These are phyloP conservation scores for Aromia moschata DNA, from an alignment of 2,888 invertebrate genomes.

Conservation along the genomic window DNA sequence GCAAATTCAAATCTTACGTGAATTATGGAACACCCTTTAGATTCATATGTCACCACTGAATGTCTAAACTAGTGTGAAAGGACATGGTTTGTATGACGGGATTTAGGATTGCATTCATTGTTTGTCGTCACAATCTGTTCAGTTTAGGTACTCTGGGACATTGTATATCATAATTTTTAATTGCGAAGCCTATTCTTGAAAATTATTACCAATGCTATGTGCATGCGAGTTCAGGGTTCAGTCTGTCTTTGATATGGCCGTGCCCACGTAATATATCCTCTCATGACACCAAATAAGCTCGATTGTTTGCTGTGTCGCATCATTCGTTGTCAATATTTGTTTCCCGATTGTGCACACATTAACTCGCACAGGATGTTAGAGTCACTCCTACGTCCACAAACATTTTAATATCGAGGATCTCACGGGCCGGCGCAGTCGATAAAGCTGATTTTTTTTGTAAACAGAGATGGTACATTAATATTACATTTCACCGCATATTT, in stretches of 20 bases:
- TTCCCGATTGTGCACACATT: conserved; percentile 31
- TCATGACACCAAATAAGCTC: conserved; percentile 28
- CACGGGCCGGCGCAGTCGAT: conserved; percentile 10
- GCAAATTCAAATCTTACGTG: no score
- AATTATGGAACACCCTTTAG: no score
- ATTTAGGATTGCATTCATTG: no score
- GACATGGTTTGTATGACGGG: no score
- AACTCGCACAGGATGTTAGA: conserved; percentile 30
- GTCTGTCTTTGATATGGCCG: conserved; percentile 15
- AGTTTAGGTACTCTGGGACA: no score
- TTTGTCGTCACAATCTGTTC: no score
- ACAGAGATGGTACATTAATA: background rate
- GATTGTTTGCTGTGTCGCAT: conserved; percentile 30
- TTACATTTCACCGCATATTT: no score
- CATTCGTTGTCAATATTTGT: conserved; percentile 42
- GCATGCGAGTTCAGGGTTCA: background rate
- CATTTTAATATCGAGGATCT: conserved; percentile 16
- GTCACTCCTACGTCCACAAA: conserved; percentile 36
- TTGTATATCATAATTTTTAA: no score
- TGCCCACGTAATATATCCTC: conserved; percentile 24
- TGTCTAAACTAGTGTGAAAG: no score
- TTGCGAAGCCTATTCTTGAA: background rate
- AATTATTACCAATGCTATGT: background rate
- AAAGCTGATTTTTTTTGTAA: background rate
- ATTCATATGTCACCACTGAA: no score